A percentile compares a stretch with the other conserved stretches of the same genome.
Conservation (phyloP, 2,888 invertebrate genomes). For the Chironomus riparius region DNA sequence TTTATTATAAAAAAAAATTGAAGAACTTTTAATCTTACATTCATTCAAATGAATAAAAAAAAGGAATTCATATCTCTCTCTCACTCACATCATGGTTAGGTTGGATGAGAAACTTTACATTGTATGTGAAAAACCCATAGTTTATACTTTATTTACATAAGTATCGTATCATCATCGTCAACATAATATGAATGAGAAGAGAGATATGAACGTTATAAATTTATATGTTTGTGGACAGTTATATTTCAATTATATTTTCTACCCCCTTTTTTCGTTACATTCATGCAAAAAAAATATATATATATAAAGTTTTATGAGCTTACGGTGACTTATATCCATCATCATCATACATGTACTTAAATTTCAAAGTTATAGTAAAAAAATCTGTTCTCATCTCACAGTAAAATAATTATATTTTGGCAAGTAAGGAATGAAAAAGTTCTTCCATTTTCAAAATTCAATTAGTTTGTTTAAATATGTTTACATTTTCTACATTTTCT, state of each 20-base stretch:
- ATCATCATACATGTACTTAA: background rate
- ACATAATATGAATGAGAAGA: background rate
- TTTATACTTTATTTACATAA: background rate
- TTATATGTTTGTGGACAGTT: background rate
- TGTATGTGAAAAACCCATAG: background rate
- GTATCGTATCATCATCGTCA: background rate
- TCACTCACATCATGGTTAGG: background rate
- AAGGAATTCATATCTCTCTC: background rate
- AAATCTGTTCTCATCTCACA: background rate
- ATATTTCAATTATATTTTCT: too few species aligned
- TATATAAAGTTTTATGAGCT: too few species aligned
- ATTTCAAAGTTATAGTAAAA: background rate
- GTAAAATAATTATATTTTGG: background rate
- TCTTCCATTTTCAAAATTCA: background rate
- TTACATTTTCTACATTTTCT: slow-evolving; percentile 17
- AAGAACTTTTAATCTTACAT: background rate
- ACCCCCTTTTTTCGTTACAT: too few species aligned
- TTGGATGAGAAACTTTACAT: background rate
- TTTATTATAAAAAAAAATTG: background rate
- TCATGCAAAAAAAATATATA: too few species aligned
- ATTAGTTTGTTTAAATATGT: slow-evolving; percentile 24
- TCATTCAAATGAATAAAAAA: background rate
- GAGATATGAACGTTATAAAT: background rate
- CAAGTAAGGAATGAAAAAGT: background rate
- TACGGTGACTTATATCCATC: background rate